These are phyloP conservation scores for Hippocampus barbouri DNA, from an alignment of 2,113 vertebrate species.

Conservation along the genomic window DNA sequence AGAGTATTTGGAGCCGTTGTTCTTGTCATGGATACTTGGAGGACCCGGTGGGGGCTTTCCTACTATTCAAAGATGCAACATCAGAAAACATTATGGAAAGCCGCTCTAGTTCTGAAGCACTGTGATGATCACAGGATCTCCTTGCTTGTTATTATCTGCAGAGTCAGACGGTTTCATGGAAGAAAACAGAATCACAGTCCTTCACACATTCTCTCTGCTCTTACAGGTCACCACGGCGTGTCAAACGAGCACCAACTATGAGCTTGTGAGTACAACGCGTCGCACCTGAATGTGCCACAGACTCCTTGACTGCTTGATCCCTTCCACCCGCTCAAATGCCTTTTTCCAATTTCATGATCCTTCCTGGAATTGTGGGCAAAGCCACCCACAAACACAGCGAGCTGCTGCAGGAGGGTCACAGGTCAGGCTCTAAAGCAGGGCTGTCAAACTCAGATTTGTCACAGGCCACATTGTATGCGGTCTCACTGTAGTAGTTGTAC, in stretches of 20 bases:
- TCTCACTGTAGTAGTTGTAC: background rate
- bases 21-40: conserved; percentile 24
- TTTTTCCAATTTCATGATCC: background rate
- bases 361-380: conserved; percentile 26
- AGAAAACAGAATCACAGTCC: background rate
- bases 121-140: conserved; percentile 46
- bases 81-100: conserved; percentile 42
- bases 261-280: conserved; percentile 55
- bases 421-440: conserved; percentile 15
- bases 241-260: conserved; percentile 57
- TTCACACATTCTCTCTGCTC: conserved; percentile 12
- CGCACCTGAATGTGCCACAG: background rate
- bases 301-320: conserved; percentile 4
- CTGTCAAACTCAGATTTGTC: background rate
- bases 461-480: background rate
- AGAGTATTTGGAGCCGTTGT: conserved; percentile 44
- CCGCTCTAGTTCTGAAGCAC: conserved; percentile 39
- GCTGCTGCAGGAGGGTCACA: conserved; percentile 11
- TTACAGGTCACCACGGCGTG: conserved; percentile 63
- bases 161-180: too few relatives aligned
- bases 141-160: background rate
- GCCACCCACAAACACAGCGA: background rate
- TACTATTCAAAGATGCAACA: conserved; percentile 58
- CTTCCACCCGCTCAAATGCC: conserved; percentile 8
- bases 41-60: conserved; percentile 2